Evolutionary conservation across 2,113 vertebrate species (phyloP), one percentile per base, ranked within the genome.

Genomic region (Panthera uncia): DNA sequence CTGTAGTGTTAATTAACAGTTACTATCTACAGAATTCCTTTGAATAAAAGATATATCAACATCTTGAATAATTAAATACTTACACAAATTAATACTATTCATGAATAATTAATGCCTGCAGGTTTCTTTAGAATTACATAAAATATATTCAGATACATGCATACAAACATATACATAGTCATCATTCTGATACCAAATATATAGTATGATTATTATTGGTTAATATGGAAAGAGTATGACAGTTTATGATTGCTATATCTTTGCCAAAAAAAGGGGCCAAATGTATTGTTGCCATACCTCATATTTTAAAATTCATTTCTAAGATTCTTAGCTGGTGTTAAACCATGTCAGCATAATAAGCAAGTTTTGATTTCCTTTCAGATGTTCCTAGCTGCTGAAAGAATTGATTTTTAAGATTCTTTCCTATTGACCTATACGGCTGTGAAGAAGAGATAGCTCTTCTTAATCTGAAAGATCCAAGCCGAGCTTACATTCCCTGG

Each of bases 301-400:
- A 96, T 74, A 95, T 79, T 98, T 98, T 97, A 95, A 97, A 97
- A 98, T 98, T 98, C 98, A 94, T 97, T 93, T 97, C 97, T 96
- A 98, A 97, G 94, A 98, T 94, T 95, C 96, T 68, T 97, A 93
- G 83, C 98, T 97, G 84, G 79, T 97, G 33, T 94, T 98, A 97
- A 98, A 98, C 95, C 96, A 97, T 97, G 81, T 98, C 97, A 97
- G 98, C 98, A 98, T 98, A 98, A 98, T 98, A 98, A 98, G 85
- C 52, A 97, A 71, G 80, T 90, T 98, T 99, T 98, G 96, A 98
- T 99, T 99, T 99, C 98, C 97, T 96, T 98, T 97, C 97, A 83
- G 92, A 97, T 97, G 89, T 96, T 96, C 71, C 84, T 93, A 7
- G 86, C 94, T 0, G 15, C 61, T 96, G 45, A 94, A 98, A 97